Evolutionary conservation across 2,797 vertebrate species (phyloP), one percentile per base, ranked within the genome.

Genomic region (Myripristis murdjan): DNA sequence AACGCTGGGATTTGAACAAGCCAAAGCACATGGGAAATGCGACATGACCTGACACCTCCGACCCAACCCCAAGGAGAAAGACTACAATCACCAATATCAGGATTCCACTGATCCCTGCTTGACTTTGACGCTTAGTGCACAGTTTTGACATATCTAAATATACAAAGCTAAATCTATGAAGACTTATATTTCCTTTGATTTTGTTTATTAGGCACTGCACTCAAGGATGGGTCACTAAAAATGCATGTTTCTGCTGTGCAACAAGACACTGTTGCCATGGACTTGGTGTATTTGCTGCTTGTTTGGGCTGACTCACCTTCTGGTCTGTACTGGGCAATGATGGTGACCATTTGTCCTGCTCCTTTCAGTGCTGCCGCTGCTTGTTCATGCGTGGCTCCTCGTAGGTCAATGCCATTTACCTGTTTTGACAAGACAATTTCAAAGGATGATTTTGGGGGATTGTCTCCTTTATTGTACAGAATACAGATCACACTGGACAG

Each of bases 401-500:
- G 95, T 8, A 99, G 95, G 85, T 98, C 97, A 0, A 98, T 97
- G 56, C 97, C 96, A 4, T 99, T 99, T 57, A 99, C 98, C 98
- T 99, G 79, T 2, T 70, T 75, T 3, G 31, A 82, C 66, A 55
- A 47, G 5, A 49, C 22, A 8, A 64, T 37, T 39, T 12, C 14
- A 49, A 23, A n/a, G 14, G 14, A 23, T 60, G 35, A 53, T 12
- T 69, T 6, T 43, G 33, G 56, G 12, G 3, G 16, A 2, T 41
- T 26, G n/a, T 48, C 37, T 53, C 3, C 35, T 52, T 37, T 24
- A 54, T 41, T 24, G 18, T 28, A 70, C 16, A 53, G 2, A 4
- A 10, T 26, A 39, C 24, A 55, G 26, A 35, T 8, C 49, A 10
- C 14, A 6, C 9, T 14, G 26, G 12, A 14, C 2, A 1, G 10